Evolutionary conservation across 30 jellyfish, hydroid and myxozoan genomes (phyloP).

Genomic region (Turritopsis dohrnii): DNA sequence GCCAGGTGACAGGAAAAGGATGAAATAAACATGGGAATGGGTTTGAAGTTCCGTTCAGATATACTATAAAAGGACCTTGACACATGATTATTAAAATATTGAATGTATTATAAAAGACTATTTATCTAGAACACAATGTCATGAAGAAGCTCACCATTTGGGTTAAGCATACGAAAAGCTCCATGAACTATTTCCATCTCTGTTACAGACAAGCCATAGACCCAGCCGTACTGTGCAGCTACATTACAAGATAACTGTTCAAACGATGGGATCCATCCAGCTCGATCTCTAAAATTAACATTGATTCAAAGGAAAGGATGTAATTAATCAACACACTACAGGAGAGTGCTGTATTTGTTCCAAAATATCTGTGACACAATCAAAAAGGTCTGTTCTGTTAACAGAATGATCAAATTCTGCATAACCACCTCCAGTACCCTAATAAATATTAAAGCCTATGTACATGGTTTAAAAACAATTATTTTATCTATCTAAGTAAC

Average conservation of each 20-base stretch:
- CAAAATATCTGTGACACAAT: not conserved
- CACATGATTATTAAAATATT: no score
- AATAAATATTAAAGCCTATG: no score
- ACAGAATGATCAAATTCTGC: no score
- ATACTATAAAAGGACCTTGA: no score
- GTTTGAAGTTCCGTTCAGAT: no score
- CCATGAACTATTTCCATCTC: conserved; percentile 78
- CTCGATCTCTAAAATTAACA: conserved; percentile 41
- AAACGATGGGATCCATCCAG: conserved; percentile 71
- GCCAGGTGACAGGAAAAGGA: no score
- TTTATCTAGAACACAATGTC: no score
- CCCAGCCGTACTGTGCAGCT: conserved; percentile 74
- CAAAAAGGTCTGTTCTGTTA: not conserved
- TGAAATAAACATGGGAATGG: no score
- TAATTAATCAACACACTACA: not conserved
- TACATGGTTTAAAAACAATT: no score
- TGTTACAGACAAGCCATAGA: conserved; percentile 58
- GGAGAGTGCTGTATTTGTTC: not conserved
- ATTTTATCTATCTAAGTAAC: no score
- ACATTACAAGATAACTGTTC: conserved; percentile 51
- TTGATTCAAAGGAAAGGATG: not conserved
- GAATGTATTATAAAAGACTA: no score
- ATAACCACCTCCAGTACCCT: no score
- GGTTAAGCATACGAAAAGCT: conserved; percentile 48
- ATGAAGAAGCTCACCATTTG: conserved; percentile 42